Conservation (phyloP, 1,140 invertebrate genomes). For the Helicorthomorpha holstii region DNA sequence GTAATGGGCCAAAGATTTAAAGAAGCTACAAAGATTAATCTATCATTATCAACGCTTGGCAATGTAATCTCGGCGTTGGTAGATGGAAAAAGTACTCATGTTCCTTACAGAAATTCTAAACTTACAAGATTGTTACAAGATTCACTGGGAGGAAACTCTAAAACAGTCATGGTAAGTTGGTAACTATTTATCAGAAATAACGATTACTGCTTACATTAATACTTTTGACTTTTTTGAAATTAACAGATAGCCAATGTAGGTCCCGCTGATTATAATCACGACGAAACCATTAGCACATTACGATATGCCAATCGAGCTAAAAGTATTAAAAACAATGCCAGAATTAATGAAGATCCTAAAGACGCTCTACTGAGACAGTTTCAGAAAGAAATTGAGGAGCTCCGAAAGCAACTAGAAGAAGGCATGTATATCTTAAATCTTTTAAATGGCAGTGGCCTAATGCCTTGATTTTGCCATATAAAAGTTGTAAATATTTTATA, state of each 20-base stretch:
- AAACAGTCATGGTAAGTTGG: constrained; percentile 71
- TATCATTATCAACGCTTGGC: constrained; percentile 79
- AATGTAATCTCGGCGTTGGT: constrained; percentile 91
- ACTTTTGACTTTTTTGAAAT: constrained; percentile 4
- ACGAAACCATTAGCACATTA: constrained; percentile 92
- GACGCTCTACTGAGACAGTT: constrained; percentile 89
- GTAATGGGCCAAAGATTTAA: constrained; percentile 71
- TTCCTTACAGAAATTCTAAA: constrained; percentile 90
- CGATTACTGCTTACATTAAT: no score
- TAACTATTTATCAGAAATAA: neutral
- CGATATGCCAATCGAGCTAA: constrained; percentile 95
- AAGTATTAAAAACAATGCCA: constrained; percentile 90
- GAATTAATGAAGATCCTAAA: constrained; percentile 95
- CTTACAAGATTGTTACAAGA: constrained; percentile 82
- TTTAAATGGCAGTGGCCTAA: constrained; percentile 4
- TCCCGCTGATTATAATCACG: constrained; percentile 90
- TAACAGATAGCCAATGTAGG: constrained; percentile 76
- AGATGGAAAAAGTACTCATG: constrained; percentile 82
- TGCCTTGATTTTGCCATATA: no score
- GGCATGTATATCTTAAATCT: constrained; percentile 17
- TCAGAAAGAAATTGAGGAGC: constrained; percentile 87
- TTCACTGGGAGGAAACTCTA: constrained; percentile 88
- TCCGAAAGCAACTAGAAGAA: constrained; percentile 67
- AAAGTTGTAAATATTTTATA: no score
- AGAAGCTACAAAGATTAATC: constrained; percentile 90